A percentile compares a stretch with the other conserved stretches of the same genome.
Evolutionary conservation across 2,113 vertebrate species (phyloP).

Genomic region (Odocoileus virginianus): DNA sequence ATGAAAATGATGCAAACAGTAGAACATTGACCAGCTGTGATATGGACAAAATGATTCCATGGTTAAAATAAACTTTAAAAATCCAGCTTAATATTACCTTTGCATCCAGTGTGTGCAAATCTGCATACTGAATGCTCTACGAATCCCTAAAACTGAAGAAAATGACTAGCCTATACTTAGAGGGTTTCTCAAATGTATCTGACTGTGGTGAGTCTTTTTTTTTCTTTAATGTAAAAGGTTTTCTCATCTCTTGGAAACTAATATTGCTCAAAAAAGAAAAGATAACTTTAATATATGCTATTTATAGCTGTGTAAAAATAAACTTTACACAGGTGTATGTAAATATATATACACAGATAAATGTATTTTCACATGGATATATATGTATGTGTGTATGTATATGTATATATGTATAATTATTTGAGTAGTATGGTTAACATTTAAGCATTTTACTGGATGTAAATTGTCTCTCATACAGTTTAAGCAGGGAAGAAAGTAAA

Average conservation of each 20-base stretch:
- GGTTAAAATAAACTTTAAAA: neutral
- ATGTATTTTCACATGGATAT: neutral
- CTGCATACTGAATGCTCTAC: neutral
- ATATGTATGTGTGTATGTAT: neutral
- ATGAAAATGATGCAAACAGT: neutral
- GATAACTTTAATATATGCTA: neutral
- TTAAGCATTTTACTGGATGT: neutral
- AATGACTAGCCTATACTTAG: neutral
- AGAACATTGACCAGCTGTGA: neutral
- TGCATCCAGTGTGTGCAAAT: neutral
- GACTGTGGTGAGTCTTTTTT: neutral
- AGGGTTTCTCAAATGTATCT: neutral
- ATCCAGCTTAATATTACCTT: neutral
- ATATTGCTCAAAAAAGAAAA: neutral
- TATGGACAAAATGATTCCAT: neutral
- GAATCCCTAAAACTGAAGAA: neutral
- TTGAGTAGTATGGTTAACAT: neutral
- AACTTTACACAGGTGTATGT: neutral
- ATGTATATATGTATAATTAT: neutral
- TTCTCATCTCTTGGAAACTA: neutral
- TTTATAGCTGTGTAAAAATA: neutral
- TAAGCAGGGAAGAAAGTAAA: neutral
- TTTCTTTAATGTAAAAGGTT: neutral
- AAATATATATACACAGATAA: neutral
- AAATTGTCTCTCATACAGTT: neutral